Evolutionary conservation across 2,113 vertebrate species (phyloP).

Genomic region (Camelus bactrianus): DNA sequence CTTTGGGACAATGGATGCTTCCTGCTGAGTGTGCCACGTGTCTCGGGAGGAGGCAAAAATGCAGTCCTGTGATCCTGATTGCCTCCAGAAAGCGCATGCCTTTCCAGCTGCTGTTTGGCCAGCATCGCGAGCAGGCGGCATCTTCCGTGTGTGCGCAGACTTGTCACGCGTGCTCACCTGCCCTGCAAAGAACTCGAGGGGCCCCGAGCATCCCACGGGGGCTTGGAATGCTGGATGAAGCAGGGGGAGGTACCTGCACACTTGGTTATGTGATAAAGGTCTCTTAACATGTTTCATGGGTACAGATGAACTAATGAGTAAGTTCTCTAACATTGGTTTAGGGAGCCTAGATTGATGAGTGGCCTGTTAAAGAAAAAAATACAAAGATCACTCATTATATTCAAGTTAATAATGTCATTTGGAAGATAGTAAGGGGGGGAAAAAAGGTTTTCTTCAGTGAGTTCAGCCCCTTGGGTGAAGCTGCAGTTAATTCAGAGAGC

Average conservation of each 20-base stretch:
- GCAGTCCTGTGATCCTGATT: conserved; percentile 64
- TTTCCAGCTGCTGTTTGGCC: conserved; percentile 66
- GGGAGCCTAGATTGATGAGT: conserved; percentile 57
- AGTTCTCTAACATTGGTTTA: conserved; percentile 63
- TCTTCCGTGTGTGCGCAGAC: conserved; percentile 75
- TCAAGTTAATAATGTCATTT: conserved; percentile 71
- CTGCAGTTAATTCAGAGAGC: conserved; percentile 61
- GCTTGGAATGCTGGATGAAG: conserved; percentile 81
- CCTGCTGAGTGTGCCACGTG: conserved; percentile 57
- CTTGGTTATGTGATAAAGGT: conserved; percentile 65
- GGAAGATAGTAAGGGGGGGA: conserved; percentile 33
- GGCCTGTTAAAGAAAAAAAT: conserved; percentile 62
- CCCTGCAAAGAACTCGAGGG: conserved; percentile 63
- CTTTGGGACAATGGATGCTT: conserved; percentile 3
- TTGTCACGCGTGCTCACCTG: conserved; percentile 79
- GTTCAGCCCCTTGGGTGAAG: conserved; percentile 64
- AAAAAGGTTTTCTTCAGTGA: conserved; percentile 63
- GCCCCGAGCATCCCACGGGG: conserved; percentile 60
- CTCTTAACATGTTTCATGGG: not conserved
- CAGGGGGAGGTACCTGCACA: conserved; percentile 32
- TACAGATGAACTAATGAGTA: not conserved
- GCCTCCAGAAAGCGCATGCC: conserved; percentile 78
- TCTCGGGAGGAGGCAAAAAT: conserved; percentile 77
- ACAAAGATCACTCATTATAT: conserved; percentile 61
- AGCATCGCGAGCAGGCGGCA: conserved; percentile 25